Conservation (phyloP, 2,113 vertebrate species). For the Madoqua kirkii region DNA sequence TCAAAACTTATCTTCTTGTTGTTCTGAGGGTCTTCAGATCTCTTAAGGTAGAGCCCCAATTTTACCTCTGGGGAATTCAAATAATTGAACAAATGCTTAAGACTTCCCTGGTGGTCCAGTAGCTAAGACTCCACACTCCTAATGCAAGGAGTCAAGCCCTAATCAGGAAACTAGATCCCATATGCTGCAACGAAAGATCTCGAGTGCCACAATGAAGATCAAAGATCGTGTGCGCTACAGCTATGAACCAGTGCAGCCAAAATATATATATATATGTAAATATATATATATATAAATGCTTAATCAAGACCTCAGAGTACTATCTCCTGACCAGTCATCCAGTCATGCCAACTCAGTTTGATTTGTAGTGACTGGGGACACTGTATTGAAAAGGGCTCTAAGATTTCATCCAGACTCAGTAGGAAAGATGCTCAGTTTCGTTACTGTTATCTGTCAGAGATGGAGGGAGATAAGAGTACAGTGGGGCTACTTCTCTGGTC, state of each 20-base stretch:
- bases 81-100: background rate
- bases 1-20: constrained; percentile 12
- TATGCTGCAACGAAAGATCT: background rate
- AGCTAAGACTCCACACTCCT: background rate
- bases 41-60: background rate
- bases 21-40: background rate
- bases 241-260: background rate
- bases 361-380: background rate
- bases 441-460: background rate
- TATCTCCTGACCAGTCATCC: background rate
- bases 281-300: background rate
- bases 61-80: background rate
- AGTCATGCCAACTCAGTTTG: background rate
- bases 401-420: background rate
- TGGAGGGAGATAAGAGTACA: background rate
- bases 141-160: background rate
- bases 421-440: background rate
- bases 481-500: background rate
- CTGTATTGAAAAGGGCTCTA: background rate
- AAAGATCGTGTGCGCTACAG: background rate
- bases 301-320: background rate
- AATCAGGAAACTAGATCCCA: background rate
- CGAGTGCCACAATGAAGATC: background rate
- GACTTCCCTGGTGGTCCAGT: background rate
- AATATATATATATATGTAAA: background rate